Evolutionary conservation across 2,888 invertebrate genomes (phyloP), one percentile per base, ranked within the genome.

Genomic region (Alloplasta piceator): DNA sequence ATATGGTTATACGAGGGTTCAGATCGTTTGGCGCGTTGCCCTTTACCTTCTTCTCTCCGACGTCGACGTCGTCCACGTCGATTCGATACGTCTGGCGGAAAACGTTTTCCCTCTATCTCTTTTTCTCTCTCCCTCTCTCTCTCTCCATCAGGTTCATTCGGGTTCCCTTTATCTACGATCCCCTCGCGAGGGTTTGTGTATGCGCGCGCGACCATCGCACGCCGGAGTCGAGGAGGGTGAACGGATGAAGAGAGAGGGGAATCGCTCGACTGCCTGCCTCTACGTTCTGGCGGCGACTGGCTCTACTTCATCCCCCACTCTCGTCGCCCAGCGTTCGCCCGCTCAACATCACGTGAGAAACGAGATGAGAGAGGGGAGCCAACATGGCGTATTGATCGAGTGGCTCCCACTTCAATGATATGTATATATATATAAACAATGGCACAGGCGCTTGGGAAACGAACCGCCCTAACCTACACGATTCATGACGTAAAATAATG

Each of bases 351-450:
- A 9, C 36, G 63, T 46, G 67, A 61, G 77, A 82, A 71, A 71
- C 77, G 81, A 55, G 56, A 86, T 85, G 87, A 88, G 86, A 87
- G 87, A 84, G 89, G 87, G 88, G 89, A 89, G 91, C 88, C 90
- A 89, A 90, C 91, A 91, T 91, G 91, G 91, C 87, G 92, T 92
- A 92, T 92, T 92, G 92, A 92, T 92, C 92, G 92, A 92, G 92
- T 91, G 91, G 91, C 91, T 91, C 90, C 89, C 89, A 87, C 89
- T 88, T 86, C 88, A 26, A 26, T 85, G 86, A 48, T 66, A 26
- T 60, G n/a, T 63, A 52, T 7, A 41, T 58, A 52, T 50, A 9
- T 46, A n/a, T 39, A n/a, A 10, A 26, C 46, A 26, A 26, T 1
- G 26, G 26, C 26, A 26, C 26, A 26, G 26, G 26, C 26, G 26